phyloP scores from a whole-genome alignment of 1,140 invertebrate genomes.

The Microplitis mediator region DNA sequence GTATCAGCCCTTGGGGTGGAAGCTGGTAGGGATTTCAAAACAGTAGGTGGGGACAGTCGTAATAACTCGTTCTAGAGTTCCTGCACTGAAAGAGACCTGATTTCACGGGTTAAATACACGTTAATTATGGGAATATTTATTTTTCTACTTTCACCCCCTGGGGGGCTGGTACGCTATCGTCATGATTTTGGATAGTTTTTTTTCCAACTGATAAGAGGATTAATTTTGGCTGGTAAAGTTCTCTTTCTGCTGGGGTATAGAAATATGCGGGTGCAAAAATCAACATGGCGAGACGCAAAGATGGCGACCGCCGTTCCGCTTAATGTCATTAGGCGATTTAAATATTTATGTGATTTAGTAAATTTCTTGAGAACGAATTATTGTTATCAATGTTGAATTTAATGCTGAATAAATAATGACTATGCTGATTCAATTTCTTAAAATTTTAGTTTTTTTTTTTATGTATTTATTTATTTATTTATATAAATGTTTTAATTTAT shows the following conservation, averaged over 20 bases:
- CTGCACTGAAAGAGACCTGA: constrained; percentile 20
- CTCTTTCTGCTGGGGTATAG: too few relatives aligned
- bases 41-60: constrained; percentile 42
- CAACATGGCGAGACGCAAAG: constrained; percentile 55
- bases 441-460: background rate
- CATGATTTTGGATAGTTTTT: too few relatives aligned
- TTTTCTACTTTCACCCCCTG: constrained; percentile 2
- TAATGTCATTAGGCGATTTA: constrained; percentile 29
- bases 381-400: background rate
- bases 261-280: constrained; percentile 42
- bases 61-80: constrained; percentile 42
- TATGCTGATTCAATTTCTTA: background rate
- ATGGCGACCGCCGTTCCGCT: constrained; percentile 43
- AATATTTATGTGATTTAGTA: constrained; percentile 23
- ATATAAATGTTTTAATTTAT: too few relatives aligned
- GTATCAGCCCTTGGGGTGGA: constrained; percentile 39
- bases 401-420: background rate
- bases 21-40: constrained; percentile 43
- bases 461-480: too few relatives aligned
- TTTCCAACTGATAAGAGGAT: too few relatives aligned
- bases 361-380: background rate
- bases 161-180: too few relatives aligned
- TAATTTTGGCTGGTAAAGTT: too few relatives aligned
- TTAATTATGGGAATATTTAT: background rate
- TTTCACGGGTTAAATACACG: background rate